Conservation (phyloP, 2,113 vertebrate species). For the Sus scrofa region DNA sequence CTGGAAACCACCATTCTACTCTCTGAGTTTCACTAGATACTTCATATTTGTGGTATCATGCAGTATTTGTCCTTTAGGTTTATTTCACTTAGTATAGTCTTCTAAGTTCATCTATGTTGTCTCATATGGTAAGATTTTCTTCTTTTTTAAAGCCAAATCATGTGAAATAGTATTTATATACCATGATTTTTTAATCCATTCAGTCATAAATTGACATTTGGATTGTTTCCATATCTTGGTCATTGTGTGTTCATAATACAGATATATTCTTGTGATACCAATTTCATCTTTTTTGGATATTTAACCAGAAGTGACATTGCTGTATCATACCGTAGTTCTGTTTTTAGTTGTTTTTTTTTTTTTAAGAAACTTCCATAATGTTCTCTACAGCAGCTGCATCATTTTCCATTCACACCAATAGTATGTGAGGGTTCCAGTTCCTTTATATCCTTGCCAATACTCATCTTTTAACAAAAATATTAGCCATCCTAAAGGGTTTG, state of each 20-base stretch:
- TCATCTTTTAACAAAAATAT: background rate
- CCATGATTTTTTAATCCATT: background rate
- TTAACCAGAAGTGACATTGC: too few relatives aligned
- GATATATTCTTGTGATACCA: too few relatives aligned
- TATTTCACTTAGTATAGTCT: background rate
- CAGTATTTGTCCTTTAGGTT: background rate
- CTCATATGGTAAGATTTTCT: background rate
- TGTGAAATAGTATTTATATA: background rate
- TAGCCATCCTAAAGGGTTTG: background rate
- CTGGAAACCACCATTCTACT: background rate
- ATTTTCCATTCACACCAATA: too few relatives aligned
- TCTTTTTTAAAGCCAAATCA: background rate
- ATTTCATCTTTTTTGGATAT: too few relatives aligned
- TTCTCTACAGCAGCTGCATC: too few relatives aligned
- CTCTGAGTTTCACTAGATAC: background rate
- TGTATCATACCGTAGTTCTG: too few relatives aligned
- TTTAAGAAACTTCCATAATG: too few relatives aligned
- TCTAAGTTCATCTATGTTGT: background rate
- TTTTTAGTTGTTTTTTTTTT: too few relatives aligned
- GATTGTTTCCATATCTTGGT: too few relatives aligned
- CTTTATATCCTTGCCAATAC: background rate
- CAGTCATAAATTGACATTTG: background rate
- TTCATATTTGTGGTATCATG: background rate
- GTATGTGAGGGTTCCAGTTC: too few relatives aligned
- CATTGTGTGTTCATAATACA: too few relatives aligned